Evolutionary conservation across 2,888 invertebrate genomes (phyloP), one percentile per base, ranked within the genome.

Genomic region (Drosophila austrosaltans): DNA sequence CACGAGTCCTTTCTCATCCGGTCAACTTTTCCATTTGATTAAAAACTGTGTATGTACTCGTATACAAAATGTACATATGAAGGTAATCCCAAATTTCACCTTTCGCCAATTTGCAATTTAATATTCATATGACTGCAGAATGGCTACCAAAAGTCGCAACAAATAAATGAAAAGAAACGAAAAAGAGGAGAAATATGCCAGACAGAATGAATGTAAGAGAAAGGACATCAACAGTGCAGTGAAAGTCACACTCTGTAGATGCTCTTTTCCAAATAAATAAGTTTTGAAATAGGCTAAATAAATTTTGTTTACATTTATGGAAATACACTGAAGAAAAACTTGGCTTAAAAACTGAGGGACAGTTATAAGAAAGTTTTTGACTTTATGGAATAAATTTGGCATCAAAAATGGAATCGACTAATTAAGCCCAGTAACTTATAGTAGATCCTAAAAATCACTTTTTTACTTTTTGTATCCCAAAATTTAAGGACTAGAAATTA

Each of bases 21-120:
- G 72, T 69, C 79, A 83, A 65, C 72, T 79, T 74, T 81, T 10
- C 79, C 83, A 81, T 85, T 85, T 87, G 86, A 85, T 86, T 86
- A 86, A 83, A 85, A 78, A 66, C 78, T 67, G 72, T 80, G 57
- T 16, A 16, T 59, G 48, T 54, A 60, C 40, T 57, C n/a, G 39
- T 66, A 62, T 58, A 53, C 57, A 61, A 36, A 36, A 36, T 66
- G 54, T 57, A n/a, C n/a, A 42, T 12, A 53, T 28, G 20, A 65
- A 57, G 48, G 71, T 60, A 60, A 60, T 53, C 25, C 42, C 40
- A 22, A 64, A 53, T n/a, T 56, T 36, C 62, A 69, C 82, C 71
- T 54, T 67, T 67, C 58, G 65, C 71, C 57, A 57, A 39, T 69
- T 69, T 63, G 63, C 48, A 72, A 72, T 85, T 85, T 82, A 69